Base-by-base conservation (phyloP, 1,140 invertebrate species). In the Mercenaria mercenaria region DNA sequence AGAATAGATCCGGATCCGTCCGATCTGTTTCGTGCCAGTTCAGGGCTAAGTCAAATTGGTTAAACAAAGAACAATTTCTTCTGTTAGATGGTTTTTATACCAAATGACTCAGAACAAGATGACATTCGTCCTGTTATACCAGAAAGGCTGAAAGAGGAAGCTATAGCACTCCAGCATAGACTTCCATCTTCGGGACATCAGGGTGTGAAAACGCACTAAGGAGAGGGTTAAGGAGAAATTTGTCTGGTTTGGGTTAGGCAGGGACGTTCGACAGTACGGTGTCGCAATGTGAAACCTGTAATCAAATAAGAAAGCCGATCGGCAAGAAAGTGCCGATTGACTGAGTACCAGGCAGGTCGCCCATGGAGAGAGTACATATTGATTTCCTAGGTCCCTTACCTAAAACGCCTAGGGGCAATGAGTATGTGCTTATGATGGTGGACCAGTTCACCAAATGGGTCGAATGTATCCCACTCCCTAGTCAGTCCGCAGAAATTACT, bases 401-500 rank as follows among this genome's bases (percentile, higher is more conserved):
- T 10, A 87, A 61, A 37, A 93, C 92, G 0, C 20, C 77, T n/a
- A 87, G 69, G 32, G 93, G 92, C 0, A 94, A 94, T 39, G 91
- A 80, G 50, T 90, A 93, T 29, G 84, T 94, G 56, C 52, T 94
- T 4, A 90, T 94, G n/a, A 64, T 92, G 0, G 90, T 89, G 0
- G 92, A 95, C 85, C 92, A 94, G 72, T 93, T 95, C 34, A 94
- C 95, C 1, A 92, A 93, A 77, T 96, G 89, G 85, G 82, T 92
- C 13, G 92, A 95, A 72, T 91, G 92, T 20, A 74, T 79, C 72
- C 77, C 94, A 6, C 50, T 94, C 15, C n/a, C 89, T 47, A 83
- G 91, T 59, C 90, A 92, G 39, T 59, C 93, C 72, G 87, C 93
- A 20, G 56, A 50, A 26, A 77, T 79, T 26, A 67, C 90, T 13